Evolutionary conservation across 2,888 invertebrate genomes (phyloP), one percentile per base, ranked within the genome.

Genomic region (Ophonus ardosiacus): DNA sequence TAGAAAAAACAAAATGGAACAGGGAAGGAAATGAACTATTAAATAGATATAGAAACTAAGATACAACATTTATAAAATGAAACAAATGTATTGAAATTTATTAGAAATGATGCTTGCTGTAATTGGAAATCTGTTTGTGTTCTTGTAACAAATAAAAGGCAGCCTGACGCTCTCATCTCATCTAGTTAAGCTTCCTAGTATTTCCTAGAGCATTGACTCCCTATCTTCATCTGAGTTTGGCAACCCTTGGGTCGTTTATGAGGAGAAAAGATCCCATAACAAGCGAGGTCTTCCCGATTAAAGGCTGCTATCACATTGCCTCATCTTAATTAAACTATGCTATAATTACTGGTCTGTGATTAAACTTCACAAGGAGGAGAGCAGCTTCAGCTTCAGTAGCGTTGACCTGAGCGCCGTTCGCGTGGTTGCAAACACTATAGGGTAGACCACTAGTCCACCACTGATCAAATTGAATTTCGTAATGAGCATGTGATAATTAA

Each of bases 291-390:
- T 71, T 18, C 81, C 83, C 78, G 78, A 43, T 84, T 78, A 84
- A 84, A 61, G 31, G 57, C n/a, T 68, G 57, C 68, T 85, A 85
- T 85, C 85, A 43, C 38, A 13, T n/a, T 7, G 56, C 65, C 56
- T 79, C 68, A 85, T 85, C 85, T 85, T 85, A 85, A 85, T 85
- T 85, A 85, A 85, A 85, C 85, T 80, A 80, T 85, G 68, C 79
- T 80, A 85, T 85, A 85, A 85, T 85, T 85, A 85, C 85, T 85
- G 43, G 80, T 40, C 51, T 80, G 85, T 85, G 79, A 85, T 85
- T 85, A 84, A 84, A 84, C 84, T 78, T 84, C 63, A 78, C 84
- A 78, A 84, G 56, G 56, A 84, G 78, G 74, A 84, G 40, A 63
- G 63, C 40, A 18, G n/a, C 18, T 31, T 21, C 31, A 31, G 31